phyloP scores from a whole-genome alignment of 2,113 vertebrate genomes.

The Bubalus kerabau region DNA sequence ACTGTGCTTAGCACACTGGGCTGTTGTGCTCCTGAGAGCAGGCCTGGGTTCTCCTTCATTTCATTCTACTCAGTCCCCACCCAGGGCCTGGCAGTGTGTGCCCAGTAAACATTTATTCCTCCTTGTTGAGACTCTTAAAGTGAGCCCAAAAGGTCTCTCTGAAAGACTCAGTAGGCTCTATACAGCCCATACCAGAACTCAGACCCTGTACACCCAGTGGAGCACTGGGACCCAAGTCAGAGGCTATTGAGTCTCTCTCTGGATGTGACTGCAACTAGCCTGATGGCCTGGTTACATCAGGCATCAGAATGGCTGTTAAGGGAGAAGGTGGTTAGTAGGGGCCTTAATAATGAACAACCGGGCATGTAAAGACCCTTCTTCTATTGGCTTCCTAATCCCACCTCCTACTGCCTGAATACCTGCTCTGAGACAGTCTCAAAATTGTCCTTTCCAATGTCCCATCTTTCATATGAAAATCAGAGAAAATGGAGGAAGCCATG shows the following conservation, averaged over 20 bases:
- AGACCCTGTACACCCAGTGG: neutral
- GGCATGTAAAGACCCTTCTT: neutral
- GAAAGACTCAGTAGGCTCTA: neutral
- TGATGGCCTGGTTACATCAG: neutral
- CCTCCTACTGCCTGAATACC: neutral
- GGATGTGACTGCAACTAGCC: neutral
- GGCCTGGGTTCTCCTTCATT: neutral
- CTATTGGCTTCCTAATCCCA: neutral
- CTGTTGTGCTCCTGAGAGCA: neutral
- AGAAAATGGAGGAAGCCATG: neutral
- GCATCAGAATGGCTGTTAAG: neutral
- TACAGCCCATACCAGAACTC: neutral
- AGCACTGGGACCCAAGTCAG: neutral
- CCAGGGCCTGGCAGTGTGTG: neutral
- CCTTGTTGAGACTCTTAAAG: neutral
- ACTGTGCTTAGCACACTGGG: rapidly evolving
- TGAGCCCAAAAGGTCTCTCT: neutral
- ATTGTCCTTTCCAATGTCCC: neutral
- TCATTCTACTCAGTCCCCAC: neutral
- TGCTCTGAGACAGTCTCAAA: neutral
- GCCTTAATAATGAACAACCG: neutral
- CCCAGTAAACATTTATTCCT: neutral
- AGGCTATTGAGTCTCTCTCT: neutral
- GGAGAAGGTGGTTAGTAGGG: neutral
- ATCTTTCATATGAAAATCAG: neutral